Percentiles rank a stretch among this genome's conserved stretches.
phyloP scores from a whole-genome alignment of 2,888 invertebrate species.

The Aphodius granarius region DNA sequence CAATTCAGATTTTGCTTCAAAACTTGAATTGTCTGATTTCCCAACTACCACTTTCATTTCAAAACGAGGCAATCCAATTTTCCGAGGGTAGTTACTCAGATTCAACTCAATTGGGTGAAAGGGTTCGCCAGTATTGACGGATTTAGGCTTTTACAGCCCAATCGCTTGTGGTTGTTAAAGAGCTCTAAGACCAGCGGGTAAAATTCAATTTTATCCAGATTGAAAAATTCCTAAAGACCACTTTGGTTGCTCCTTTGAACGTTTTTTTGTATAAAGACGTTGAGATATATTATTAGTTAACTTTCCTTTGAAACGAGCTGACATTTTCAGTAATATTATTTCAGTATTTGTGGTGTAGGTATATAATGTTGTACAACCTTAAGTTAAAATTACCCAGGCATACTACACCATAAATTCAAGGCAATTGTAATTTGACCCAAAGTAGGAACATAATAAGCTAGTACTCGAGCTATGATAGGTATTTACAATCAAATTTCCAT shows the following conservation, averaged over 20 bases:
- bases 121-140: not conserved
- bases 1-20: too few species aligned
- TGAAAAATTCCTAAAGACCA: not conserved
- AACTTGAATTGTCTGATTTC: too few species aligned
- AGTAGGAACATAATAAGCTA: too few species aligned
- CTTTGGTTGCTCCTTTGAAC: not conserved
- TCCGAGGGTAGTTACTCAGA: not conserved
- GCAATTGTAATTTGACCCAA: too few species aligned
- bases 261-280: not conserved
- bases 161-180: not conserved
- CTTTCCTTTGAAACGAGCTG: not conserved
- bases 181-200: not conserved
- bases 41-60: not conserved
- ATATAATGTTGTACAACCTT: too few species aligned
- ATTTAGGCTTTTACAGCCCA: not conserved
- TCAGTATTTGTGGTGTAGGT: not conserved
- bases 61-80: not conserved
- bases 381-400: too few species aligned
- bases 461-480: too few species aligned
- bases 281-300: not conserved
- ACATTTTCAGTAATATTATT: not conserved
- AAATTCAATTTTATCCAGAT: not conserved
- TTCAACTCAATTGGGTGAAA: not conserved
- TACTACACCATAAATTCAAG: too few species aligned
- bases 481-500: too few species aligned